Evolutionary conservation across 2,888 invertebrate genomes (phyloP).

Genomic region (Stomorhina lunata): DNA sequence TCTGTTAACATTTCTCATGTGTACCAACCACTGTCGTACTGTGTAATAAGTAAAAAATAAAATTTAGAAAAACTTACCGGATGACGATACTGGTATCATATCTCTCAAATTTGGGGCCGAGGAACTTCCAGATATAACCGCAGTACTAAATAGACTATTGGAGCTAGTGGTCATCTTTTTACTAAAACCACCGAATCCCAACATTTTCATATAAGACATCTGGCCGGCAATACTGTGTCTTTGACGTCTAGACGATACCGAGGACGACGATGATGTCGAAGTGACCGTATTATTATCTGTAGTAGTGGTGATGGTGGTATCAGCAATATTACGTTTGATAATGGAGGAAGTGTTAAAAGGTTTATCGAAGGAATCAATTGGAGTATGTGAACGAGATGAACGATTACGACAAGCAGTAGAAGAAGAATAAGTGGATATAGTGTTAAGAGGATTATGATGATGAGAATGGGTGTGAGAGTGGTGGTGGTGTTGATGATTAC

Average conservation of each 20-base stretch:
- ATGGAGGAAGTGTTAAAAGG: slow-evolving; percentile 54
- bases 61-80: slow-evolving; percentile 83
- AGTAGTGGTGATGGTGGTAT: too few species aligned
- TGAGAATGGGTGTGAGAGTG: too few species aligned
- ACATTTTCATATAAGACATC: slow-evolving; percentile 95
- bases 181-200: slow-evolving; percentile 87
- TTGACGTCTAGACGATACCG: slow-evolving; percentile 87
- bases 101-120: slow-evolving; percentile 94
- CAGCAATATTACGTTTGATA: slow-evolving; percentile 72
- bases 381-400: slow-evolving; percentile 52
- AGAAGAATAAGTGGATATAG: background rate
- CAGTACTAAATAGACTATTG: slow-evolving; percentile 96
- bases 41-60: background rate
- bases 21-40: too few species aligned
- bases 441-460: slow-evolving; percentile 14
- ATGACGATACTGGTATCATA: slow-evolving; percentile 89
- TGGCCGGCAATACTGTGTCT: slow-evolving; percentile 97
- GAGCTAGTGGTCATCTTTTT: slow-evolving; percentile 85
- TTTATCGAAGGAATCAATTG: slow-evolving; percentile 56
- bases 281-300: slow-evolving; percentile 78
- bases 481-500: slow-evolving; percentile 59
- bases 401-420: slow-evolving; percentile 16
- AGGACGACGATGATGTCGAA: slow-evolving; percentile 77
- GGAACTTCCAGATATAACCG: slow-evolving; percentile 96
- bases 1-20: too few species aligned